Evolutionary conservation across 1,140 invertebrate species (phyloP), one percentile per base, ranked within the genome.

Genomic region (Formica selysi): DNA sequence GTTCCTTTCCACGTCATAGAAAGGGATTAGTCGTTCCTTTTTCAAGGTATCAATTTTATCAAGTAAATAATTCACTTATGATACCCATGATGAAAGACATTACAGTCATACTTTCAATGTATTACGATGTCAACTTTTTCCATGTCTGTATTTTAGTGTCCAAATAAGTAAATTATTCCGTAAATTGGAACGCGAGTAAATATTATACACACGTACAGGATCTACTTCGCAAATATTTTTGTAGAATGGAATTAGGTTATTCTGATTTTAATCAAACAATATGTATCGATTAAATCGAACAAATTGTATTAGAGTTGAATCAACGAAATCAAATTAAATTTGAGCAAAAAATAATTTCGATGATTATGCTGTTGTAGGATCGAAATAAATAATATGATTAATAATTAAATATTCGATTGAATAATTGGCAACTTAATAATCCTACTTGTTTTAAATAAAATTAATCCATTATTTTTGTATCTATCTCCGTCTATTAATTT

Each of bases 21-120:
- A 48, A 83, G 54, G 26, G 26, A 74, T 59, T 74, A 29, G 79
- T 19, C 22, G 48, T 54, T 10, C 51, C 8, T 22, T 22, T 73
- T 73, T 61, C 59, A 57, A 44, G 38, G 7, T 74, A 83, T 48
- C 36, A 70, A 83, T 83, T 83, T 83, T 74, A 83, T 83, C 54
- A 41, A 73, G 68, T 29, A 83, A 57, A 83, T 83, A 29, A 83
- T 61, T 83, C 38, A 74, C 48, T 74, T 73, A 81, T 41, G 11
- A 59, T 59, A 32, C 5, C 38, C 19, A 54, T 32, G 26, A 73
- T n/a, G 36, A 44, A 44, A 5, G 36, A 32, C 29, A 10, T 59
- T 61, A 54, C 22, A 22, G n/a, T 36, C 36, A 26, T 13, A 29
- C 10, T 26, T 54, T 51, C 3, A 3, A 0, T 44, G 51, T 11